Base-by-base conservation (phyloP, 53 echinoderm and acorn worm genomes). In the Stichopus horrens region DNA sequence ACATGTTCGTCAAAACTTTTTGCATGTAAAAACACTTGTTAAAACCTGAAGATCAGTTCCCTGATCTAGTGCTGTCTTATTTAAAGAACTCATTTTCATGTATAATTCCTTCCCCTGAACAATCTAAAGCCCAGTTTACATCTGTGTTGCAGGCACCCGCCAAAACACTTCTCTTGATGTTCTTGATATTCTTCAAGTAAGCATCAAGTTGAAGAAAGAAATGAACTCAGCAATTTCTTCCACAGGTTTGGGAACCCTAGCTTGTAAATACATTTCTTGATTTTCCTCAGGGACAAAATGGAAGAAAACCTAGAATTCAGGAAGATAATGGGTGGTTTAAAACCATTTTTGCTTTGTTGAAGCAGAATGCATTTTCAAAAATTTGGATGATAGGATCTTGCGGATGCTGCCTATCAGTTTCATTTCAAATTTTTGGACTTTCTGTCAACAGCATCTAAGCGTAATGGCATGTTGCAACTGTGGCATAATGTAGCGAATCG, bases 131-230 rank as follows among this genome's bases (percentile, higher is more conserved):
- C 79, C 79, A 79, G 9, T 79, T 79, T 54, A 79, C 79, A 7
- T 79, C 79, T 79, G 79, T 79, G 9, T 54, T 53, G 54, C 79
- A 79, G 9, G 79, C 79, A 9, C 79, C 79, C 18, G 79, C 79
- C 79, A 79, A 54, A 9, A 79, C 79, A 79, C 79, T 79, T 53
- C 52, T 55, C 79, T 79, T 79, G 7, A 53, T 79, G 55, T 79
- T 57, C 85, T 84, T 66, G 68, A 86, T 23, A 21, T 86, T 65
- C 86, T 59, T 67, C 71, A 86, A 86, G 53, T 37, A 86, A 86
- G 53, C 86, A 86, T 13, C 65, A 67, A 23, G 86, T 86, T 66
- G 86, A 67, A 71, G 65, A 65, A 14, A 86, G n/a, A 13, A 86
- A 37, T 1, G 2, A 2, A 37, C 63, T 13, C 63, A 63, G 7